Evolutionary conservation across 2,113 vertebrate genomes (phyloP), one percentile per base, ranked within the genome.

Genomic region (Corythornis vintsioides): DNA sequence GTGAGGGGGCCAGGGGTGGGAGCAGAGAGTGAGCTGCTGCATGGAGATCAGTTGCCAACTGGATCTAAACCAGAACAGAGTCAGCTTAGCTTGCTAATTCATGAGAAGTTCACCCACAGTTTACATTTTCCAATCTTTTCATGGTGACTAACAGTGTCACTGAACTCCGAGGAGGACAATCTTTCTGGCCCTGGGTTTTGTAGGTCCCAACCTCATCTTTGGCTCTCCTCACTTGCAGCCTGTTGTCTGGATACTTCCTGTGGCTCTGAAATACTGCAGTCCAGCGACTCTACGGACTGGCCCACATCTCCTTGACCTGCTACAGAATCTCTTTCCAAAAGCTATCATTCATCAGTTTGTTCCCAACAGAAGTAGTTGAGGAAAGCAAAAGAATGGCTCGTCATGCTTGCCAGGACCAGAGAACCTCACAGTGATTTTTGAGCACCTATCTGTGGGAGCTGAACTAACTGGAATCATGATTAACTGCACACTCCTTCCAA

Each of bases 71-170:
- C 17, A n/a, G 17, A n/a, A 38, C 25, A 18, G 64, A 83, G 69
- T 53, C 91, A 75, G 74, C 6, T 85, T 82, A 69, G 67, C 35
- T 87, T 84, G 82, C 45, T 57, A 80, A 35, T 40, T 56, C 56
- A 40, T 75, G 84, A 83, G 82, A 93, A 86, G 71, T 66, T 93
- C 72, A 63, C 26, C 19, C 74, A 3, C 3, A 73, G 81, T 92
- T 94, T 93, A 95, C 16, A 80, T 92, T 85, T 87, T 89, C 29
- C 64, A 55, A 6, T 85, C 38, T 88, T 95, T 91, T 89, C 35
- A 48, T n/a, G 53, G 52, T 94, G 92, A 91, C 67, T 93, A 89
- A 93, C 64, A 87, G 33, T 79, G 84, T 82, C 85, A 83, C 6
- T 92, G 91, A 94, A 83, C 92, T 92, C 84, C 3, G 6, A 59